phyloP scores from a whole-genome alignment of 2,888 invertebrate species.

The Sesia apiformis region DNA sequence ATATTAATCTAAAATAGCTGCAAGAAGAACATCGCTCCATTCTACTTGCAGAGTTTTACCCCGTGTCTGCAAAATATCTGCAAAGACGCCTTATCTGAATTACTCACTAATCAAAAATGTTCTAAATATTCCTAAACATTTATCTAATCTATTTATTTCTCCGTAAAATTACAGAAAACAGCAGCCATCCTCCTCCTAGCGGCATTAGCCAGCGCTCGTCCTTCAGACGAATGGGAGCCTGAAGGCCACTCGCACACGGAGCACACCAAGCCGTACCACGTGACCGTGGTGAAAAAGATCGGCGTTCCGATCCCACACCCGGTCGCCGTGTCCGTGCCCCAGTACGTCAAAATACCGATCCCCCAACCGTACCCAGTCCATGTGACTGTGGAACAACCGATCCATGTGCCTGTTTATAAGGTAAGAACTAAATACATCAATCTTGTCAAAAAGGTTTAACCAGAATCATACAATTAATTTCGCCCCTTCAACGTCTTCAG shows the following conservation, averaged over 20 bases:
- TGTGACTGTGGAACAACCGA: conserved; percentile 80
- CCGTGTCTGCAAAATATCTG: no score
- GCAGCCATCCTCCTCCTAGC: conserved; percentile 49
- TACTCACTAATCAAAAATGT: not conserved
- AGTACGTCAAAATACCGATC: conserved; percentile 80
- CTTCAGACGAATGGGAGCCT: conserved; percentile 64
- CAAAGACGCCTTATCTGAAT: no score
- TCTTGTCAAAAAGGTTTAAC: no score
- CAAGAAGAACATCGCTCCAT: no score
- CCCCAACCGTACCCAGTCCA: conserved; percentile 85
- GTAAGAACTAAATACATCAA: conserved; percentile 22
- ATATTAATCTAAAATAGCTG: no score
- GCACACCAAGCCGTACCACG: conserved; percentile 80
- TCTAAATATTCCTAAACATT: not conserved
- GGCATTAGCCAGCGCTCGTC: conserved; percentile 37
- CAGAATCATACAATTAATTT: no score
- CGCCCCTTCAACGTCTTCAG: no score
- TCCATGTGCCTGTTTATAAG: conserved; percentile 83
- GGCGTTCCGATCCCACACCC: conserved; percentile 84
- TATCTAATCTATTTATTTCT: not conserved
- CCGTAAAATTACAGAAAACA: conserved; percentile 43
- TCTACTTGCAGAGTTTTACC: no score
- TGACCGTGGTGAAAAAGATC: conserved; percentile 81
- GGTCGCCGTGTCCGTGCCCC: conserved; percentile 80
- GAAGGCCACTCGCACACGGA: conserved; percentile 79